phyloP scores from a whole-genome alignment of 2,113 vertebrate genomes.

The Tylochromis polylepis region DNA sequence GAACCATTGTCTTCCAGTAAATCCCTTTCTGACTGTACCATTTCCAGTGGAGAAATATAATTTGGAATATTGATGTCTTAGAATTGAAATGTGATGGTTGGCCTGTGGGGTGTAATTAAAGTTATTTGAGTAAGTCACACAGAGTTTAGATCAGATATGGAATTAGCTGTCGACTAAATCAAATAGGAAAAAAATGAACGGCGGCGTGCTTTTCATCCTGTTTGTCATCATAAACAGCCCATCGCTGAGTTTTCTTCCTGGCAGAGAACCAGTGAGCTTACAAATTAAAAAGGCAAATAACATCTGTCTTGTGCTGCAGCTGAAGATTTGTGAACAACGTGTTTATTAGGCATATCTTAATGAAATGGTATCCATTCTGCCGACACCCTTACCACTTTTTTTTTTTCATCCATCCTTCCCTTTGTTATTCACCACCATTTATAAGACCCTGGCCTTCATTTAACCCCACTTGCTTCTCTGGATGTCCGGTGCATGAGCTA shows the following conservation, averaged over 20 bases:
- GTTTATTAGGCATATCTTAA: not conserved
- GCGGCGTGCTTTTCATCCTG: not conserved
- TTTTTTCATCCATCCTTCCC: not conserved
- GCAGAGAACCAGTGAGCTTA: not conserved
- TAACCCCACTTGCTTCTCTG: not conserved
- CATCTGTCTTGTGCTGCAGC: not conserved
- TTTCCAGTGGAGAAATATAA: constrained; percentile 3
- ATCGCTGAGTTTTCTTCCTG: not conserved
- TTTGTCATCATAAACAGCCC: not conserved
- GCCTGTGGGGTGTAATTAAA: constrained; percentile 37
- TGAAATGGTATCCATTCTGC: not conserved
- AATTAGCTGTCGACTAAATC: constrained; percentile 8
- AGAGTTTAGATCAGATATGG: constrained; percentile 9
- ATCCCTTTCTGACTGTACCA: not conserved
- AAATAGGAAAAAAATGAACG: constrained; percentile 21
- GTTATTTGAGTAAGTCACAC: constrained; percentile 28
- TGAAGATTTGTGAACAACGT: not conserved
- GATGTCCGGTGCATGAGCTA: not conserved
- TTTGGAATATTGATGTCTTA: constrained; percentile 26
- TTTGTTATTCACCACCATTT: constrained; percentile 2
- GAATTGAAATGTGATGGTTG: constrained; percentile 12
- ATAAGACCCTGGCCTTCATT: not conserved
- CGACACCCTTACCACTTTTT: not conserved
- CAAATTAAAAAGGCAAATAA: not conserved
- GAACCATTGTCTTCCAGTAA: constrained; percentile 18